These are phyloP conservation scores for Percopsis transmontana DNA, from an alignment of 2,113 vertebrate genomes.

Conservation along the genomic window DNA sequence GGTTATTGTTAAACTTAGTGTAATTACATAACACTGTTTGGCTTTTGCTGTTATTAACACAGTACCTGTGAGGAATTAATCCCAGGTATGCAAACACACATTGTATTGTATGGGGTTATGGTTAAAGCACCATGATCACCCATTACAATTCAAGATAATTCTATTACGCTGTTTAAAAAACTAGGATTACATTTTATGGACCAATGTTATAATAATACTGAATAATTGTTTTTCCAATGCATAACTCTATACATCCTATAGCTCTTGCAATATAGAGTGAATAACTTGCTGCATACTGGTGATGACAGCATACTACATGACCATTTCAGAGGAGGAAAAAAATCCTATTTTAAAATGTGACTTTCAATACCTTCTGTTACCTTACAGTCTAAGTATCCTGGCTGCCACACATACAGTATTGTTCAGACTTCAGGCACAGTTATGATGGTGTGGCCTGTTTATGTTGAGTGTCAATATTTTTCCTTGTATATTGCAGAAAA, in stretches of 20 bases:
- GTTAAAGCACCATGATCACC: constrained; percentile 51
- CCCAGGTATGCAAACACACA: constrained; percentile 17
- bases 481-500: too few relatives aligned
- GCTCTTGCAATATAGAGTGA: constrained; percentile 51
- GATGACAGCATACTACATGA: constrained; percentile 55
- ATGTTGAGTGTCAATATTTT: too few relatives aligned
- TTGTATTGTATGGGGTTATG: constrained; percentile 43
- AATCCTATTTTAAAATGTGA: constrained; percentile 42
- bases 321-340: constrained; percentile 51
- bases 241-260: constrained; percentile 26
- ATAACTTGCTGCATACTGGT: constrained; percentile 38
- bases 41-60: constrained; percentile 21
- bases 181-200: constrained; percentile 59
- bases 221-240: constrained; percentile 30
- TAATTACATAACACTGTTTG: neutral
- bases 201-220: constrained; percentile 38
- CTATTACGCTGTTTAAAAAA: constrained; percentile 52
- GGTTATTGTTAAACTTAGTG: constrained; percentile 2
- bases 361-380: constrained; percentile 39
- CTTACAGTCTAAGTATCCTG: too few relatives aligned
- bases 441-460: constrained; percentile 42
- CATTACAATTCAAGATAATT: constrained; percentile 58
- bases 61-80: neutral
- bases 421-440: constrained; percentile 24
- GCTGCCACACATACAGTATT: too few relatives aligned